Conservation (phyloP, 1,140 invertebrate genomes). For the Drusus annulatus region DNA sequence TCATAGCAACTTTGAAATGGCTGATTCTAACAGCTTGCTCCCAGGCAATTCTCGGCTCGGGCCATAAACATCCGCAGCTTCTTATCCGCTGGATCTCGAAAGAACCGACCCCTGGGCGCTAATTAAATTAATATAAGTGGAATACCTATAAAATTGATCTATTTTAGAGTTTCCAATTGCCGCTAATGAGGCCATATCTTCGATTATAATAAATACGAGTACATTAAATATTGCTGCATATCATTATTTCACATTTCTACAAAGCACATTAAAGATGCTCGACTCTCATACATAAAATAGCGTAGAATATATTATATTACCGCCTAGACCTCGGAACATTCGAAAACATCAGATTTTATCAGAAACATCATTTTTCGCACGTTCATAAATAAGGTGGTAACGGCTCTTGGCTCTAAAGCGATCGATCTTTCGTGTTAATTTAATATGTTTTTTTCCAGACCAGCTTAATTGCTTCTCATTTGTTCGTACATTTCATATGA, state of each 20-base stretch:
- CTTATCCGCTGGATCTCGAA: slow-evolving; percentile 48
- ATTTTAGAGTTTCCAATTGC: slow-evolving; percentile 51
- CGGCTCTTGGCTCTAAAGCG: background rate
- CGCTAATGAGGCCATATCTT: slow-evolving; percentile 56
- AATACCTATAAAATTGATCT: slow-evolving; percentile 2
- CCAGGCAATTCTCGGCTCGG: no score
- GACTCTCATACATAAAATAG: background rate
- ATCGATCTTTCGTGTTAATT: background rate
- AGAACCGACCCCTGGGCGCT: slow-evolving; percentile 43
- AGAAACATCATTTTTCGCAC: background rate
- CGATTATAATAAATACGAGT: slow-evolving; percentile 5
- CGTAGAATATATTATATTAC: background rate
- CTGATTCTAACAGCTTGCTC: no score
- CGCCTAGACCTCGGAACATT: background rate
- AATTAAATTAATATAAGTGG: slow-evolving; percentile 57
- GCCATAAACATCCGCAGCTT: background rate
- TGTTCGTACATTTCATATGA: background rate
- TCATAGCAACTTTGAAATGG: no score
- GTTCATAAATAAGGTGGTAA: background rate
- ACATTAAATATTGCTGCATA: no score
- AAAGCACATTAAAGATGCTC: no score
- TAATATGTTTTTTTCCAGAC: background rate
- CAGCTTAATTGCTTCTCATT: background rate
- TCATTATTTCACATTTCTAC: no score
- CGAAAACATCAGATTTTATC: slow-evolving; percentile 4